Conservation (phyloP, 1,140 invertebrate genomes). For the Diplogasteroides magnus region DNA sequence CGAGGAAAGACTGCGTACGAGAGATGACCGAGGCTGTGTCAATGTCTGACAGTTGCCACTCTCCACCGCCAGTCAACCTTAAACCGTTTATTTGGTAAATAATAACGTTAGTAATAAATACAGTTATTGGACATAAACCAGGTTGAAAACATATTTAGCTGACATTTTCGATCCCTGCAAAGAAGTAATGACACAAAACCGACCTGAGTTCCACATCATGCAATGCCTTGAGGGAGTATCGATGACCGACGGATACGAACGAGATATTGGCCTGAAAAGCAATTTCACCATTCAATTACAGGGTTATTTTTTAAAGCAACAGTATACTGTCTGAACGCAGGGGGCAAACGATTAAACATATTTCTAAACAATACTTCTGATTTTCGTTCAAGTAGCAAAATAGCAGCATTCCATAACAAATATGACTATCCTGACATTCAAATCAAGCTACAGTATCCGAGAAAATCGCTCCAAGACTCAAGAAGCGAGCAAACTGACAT, state of each 20-base stretch:
- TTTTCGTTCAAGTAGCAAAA: background rate
- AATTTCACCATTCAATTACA: no score
- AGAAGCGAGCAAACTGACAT: background rate
- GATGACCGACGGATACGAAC: constrained; percentile 62
- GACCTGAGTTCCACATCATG: constrained; percentile 59
- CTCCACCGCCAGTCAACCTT: constrained; percentile 43
- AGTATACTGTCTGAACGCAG: no score
- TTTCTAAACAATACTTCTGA: background rate
- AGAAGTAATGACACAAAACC: constrained; percentile 29
- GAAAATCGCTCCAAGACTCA: no score
- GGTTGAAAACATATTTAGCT: no score
- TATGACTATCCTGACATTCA: no score
- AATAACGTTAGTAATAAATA: background rate
- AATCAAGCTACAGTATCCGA: no score
- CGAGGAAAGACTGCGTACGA: constrained; percentile 22
- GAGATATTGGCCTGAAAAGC: constrained; percentile 57
- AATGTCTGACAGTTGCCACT: constrained; percentile 50
- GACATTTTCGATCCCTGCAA: no score
- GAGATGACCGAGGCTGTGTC: constrained; percentile 24
- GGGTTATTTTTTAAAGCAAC: no score
- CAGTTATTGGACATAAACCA: no score
- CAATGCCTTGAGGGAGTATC: constrained; percentile 58
- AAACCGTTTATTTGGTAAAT: background rate
- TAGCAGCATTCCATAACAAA: background rate
- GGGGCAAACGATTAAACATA: no score